A percentile compares a stretch with the other conserved stretches of the same genome.
Conservation (phyloP, 64 coral and sea anemone species). For the Dendrophyllia cribrosa region DNA sequence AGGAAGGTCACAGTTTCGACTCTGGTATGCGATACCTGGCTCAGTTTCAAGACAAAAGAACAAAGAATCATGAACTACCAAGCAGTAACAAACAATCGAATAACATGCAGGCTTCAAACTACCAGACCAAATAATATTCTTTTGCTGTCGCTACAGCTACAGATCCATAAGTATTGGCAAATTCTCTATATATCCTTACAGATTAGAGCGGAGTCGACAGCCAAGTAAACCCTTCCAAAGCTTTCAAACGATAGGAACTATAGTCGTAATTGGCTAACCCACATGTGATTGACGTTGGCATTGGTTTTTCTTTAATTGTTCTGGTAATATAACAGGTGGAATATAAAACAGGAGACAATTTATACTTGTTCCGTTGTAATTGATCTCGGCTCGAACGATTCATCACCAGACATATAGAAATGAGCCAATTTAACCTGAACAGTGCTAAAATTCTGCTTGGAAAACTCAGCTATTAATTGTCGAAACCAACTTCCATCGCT, state of each 20-base stretch:
- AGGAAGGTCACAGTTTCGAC: too few relatives aligned
- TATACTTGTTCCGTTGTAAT: too few relatives aligned
- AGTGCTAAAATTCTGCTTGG: too few relatives aligned
- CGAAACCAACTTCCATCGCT: neutral
- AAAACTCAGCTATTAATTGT: too few relatives aligned
- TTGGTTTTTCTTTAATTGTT: neutral
- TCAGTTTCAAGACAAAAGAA: constrained; percentile 23
- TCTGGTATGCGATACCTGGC: neutral
- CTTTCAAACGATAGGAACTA: neutral
- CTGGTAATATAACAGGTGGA: too few relatives aligned
- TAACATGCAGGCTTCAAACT: neutral
- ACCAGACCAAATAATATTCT: neutral
- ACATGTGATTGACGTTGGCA: neutral
- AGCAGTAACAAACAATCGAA: constrained; percentile 19
- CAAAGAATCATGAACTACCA: neutral
- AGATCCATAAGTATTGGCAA: too few relatives aligned
- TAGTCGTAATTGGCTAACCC: neutral
- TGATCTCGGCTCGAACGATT: too few relatives aligned
- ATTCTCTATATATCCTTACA: too few relatives aligned
- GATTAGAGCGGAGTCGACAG: neutral
- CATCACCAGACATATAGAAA: too few relatives aligned
- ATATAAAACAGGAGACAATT: too few relatives aligned
- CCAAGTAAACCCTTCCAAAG: neutral
- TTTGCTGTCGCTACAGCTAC: neutral
- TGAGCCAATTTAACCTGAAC: too few relatives aligned